phyloP scores from a whole-genome alignment of 2,797 vertebrate genomes.

The Hylomyscus alleni region DNA sequence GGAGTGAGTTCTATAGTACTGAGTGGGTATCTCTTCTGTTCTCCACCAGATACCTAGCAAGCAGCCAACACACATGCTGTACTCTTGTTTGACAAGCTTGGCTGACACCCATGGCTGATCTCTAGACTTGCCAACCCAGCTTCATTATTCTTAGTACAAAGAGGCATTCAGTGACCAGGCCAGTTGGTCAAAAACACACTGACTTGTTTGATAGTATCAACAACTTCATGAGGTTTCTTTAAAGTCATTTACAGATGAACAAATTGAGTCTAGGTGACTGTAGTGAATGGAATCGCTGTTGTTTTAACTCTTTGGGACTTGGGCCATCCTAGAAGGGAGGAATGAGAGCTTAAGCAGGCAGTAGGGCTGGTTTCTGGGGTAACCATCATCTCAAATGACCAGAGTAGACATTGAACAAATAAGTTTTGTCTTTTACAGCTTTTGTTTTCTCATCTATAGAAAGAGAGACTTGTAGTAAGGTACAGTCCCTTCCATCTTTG shows the following conservation, averaged over 20 bases:
- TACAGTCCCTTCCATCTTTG: neutral
- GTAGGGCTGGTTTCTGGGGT: neutral
- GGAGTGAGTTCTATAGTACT: neutral
- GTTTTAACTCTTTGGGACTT: neutral
- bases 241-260: slow-evolving; percentile 1
- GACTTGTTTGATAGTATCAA: neutral
- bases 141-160: neutral
- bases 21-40: neutral
- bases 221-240: neutral
- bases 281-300: neutral
- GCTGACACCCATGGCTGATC: neutral
- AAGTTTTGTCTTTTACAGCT: neutral
- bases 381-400: neutral
- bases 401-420: neutral
- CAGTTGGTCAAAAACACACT: neutral
- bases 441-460: neutral
- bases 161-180: neutral
- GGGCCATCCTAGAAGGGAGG: neutral
- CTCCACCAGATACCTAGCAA: neutral
- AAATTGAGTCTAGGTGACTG: neutral
- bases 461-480: neutral
- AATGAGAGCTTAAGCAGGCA: neutral
- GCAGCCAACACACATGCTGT: rapidly evolving
- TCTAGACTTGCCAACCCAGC: neutral
- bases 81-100: neutral